Evolutionary conservation across 1,140 invertebrate species (phyloP), one percentile per base, ranked within the genome.

Genomic region (Plodia interpunctella): DNA sequence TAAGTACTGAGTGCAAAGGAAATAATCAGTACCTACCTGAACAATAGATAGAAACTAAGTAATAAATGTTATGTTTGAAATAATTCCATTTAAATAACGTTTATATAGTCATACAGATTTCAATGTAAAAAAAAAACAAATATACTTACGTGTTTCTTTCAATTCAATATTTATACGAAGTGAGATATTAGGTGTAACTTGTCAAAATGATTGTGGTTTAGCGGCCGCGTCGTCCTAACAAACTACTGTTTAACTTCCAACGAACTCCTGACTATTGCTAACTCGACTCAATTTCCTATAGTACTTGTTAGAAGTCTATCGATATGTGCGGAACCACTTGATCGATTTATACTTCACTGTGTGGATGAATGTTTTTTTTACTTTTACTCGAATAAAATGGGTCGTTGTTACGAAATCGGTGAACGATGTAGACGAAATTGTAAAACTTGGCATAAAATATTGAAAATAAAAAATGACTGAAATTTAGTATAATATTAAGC

Each of bases 221-320:
- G 64, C 49, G 64, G 60, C 56, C 55, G 19, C 52, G 52, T 44
- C 56, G 57, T 21, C 57, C 55, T 62, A 62, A 64, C 60, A 66
- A 66, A 70, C 64, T 70, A 65, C 60, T 63, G 67, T 66, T 63
- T 69, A 69, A 65, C 67, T 69, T 68, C 55, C 59, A 38, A 57
- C 56, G 55, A 69, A 69, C 63, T 70, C 60, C 57, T 66, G 53
- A 59, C 60, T 62, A 66, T 66, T 65, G 63, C 57, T 64, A 57
- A 57, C 56, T 57, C 38, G 19, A 57, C 62, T 52, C 59, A 56
- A 59, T 64, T 56, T 66, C 53, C 61, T 60, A 70, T 66, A 44
- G 15, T 44, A 44, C 38, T 44, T 17, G n/a, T 44, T 65, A 65
- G 8, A 9, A 35, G 9, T 35, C 32, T 35, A 35, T 35, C 32